Base-by-base conservation (phyloP, 2,797 vertebrate genomes). In the Oophaga sylvatica region DNA sequence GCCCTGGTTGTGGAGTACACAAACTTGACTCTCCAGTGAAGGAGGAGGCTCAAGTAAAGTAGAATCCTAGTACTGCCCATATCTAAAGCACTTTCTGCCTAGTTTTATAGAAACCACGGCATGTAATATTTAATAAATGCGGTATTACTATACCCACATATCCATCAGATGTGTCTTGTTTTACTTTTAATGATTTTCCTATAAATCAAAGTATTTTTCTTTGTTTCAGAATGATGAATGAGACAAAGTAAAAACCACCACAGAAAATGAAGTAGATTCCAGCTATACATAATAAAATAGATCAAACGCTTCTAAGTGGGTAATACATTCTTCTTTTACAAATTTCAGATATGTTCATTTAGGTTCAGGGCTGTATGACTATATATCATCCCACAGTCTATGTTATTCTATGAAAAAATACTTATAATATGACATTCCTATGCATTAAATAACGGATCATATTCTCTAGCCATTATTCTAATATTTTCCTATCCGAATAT, bases 401-500 rank as follows among this genome's bases (percentile, higher is more conserved):
- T 95, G 94, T 94, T 93, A 94, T 95, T 95, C 60, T 41, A 77
- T 65, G 71, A 91, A 90, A 94, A 41, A 94, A 92, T 92, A 93
- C 93, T 94, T 94, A 92, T 93, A 94, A 95, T 93, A 93, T 93
- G 92, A 94, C 93, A 93, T 84, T 93, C 93, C 91, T 93, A 92
- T 90, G 84, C 91, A 91, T 92, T 93, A 92, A 92, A 92, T 92
- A 94, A 95, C 92, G 92, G 91, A 92, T 93, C 89, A 91, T 89
- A 94, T 93, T 94, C 95, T 95, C 94, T 95, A 92, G 93, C 94
- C 95, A 93, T 94, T 95, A 95, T 96, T 93, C 93, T 95, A 94
- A 93, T 94, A 95, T 95, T 94, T 94, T 95, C 92, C 90, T 96
- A 93, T 93, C 92, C 93, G 92, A 94, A 95, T 94, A 95, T 94